Base-by-base conservation (phyloP, 2,797 vertebrate species). In the Corythornis leucogaster region DNA sequence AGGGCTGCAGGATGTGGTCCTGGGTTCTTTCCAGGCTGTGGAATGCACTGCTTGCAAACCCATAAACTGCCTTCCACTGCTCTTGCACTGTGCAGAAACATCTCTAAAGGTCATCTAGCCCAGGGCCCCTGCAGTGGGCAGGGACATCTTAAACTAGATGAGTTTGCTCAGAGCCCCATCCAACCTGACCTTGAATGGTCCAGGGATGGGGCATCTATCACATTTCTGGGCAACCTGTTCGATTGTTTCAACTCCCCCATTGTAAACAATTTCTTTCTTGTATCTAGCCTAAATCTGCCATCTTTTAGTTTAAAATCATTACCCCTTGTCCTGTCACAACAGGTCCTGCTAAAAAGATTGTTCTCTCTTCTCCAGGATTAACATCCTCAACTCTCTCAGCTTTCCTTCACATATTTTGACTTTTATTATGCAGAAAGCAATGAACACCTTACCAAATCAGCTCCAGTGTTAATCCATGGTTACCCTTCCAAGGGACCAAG, bases 1-100 rank as follows among this genome's bases (percentile, higher is more conserved):
- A 84, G 26, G 31, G 62, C 55, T 94, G 69, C 63, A 87, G 71
- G 58, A 85, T 51, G 48, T 31, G 75, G 40, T 38, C 62, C 48
- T 8, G 19, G 68, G 81, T 68, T 96, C 70, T 89, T 94, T 92
- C 82, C 91, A 95, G 96, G 71, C 89, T 3, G 16, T 71, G 83
- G 61, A 51, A 85, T 17, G 35, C 57, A n/a, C 74, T 87, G 77
- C 76, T 83, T 92, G 83, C 92, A 78, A 91, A 70, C 11, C 8
- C 40, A 40, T 15, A 55, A 67, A 20, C 80, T 82, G 55, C n/a
- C 40, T 87, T 86, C 57, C 15, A 33, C 79, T 67, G 80, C 83
- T 85, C 86, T 93, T 2, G 20, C 10, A 10, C 79, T 42, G 55
- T 51, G 66, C 61, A 66, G 89, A 55, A 96, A 94, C 90, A 96